Conservation (phyloP, 2,113 vertebrate species). For the Myocastor coypus region DNA sequence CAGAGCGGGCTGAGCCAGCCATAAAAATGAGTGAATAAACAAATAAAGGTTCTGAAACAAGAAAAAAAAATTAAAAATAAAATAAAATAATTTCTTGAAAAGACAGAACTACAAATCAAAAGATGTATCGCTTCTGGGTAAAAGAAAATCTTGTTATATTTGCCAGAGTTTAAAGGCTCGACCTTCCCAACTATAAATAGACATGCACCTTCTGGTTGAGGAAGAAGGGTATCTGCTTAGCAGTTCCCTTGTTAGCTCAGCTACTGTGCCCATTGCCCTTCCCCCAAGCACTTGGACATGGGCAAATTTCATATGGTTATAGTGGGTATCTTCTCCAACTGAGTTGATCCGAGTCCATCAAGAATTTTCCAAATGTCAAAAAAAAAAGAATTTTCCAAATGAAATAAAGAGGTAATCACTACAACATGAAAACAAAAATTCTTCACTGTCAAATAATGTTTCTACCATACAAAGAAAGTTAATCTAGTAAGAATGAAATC, state of each 20-base stretch:
- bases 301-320: neutral
- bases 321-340: neutral
- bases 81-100: too few relatives aligned
- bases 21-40: too few relatives aligned
- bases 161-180: neutral
- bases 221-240: neutral
- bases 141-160: neutral
- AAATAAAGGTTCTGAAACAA: too few relatives aligned
- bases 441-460: neutral
- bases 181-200: neutral
- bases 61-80: too few relatives aligned
- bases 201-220: neutral
- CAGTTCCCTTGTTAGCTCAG: neutral
- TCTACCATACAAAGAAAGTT: neutral
- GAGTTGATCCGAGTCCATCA: neutral
- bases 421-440: neutral
- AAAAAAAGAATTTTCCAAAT: neutral
- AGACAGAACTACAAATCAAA: neutral
- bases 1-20: too few relatives aligned
- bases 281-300: neutral
- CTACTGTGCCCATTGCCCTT: neutral
- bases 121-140: neutral
- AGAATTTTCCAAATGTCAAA: neutral
- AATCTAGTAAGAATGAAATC: neutral
- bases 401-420: neutral